Evolutionary conservation across 2,797 vertebrate species (phyloP).

Genomic region (Oophaga sylvatica): DNA sequence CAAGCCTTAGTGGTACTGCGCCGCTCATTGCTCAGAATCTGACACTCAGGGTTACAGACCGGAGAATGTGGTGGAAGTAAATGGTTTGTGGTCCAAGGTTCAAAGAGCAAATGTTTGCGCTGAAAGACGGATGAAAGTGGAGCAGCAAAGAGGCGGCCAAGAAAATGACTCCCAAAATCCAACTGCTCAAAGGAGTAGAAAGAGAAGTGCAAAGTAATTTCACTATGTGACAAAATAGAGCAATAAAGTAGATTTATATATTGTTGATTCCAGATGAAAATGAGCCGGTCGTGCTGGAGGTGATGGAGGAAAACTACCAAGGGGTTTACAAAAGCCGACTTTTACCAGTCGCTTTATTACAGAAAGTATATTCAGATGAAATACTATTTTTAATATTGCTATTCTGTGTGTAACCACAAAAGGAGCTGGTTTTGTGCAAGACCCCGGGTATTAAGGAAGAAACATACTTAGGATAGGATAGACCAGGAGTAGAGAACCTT

Average conservation of each 20-base stretch:
- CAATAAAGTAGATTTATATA: slow-evolving; percentile 9
- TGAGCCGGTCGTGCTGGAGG: background rate
- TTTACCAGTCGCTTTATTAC: background rate
- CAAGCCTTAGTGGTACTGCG: too few relatives aligned
- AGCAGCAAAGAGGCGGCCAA: background rate
- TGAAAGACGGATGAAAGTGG: slow-evolving; percentile 26
- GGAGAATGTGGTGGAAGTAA: slow-evolving; percentile 15
- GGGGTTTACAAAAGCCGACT: background rate
- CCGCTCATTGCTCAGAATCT: background rate
- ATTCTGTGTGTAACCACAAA: background rate
- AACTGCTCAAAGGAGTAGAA: background rate
- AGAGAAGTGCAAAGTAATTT: background rate
- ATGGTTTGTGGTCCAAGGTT: slow-evolving; percentile 34
- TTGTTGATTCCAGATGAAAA: background rate
- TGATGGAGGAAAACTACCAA: background rate
- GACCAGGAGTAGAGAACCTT: too few relatives aligned
- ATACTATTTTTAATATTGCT: background rate
- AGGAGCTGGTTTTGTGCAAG: background rate
- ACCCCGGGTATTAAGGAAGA: too few relatives aligned
- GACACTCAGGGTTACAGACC: background rate
- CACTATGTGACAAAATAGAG: background rate
- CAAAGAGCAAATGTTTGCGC: slow-evolving; percentile 45
- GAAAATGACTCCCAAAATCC: slow-evolving; percentile 24
- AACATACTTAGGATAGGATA: too few relatives aligned
- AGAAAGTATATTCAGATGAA: background rate